These are phyloP conservation scores for Neoarius graeffei DNA, from an alignment of 2,113 vertebrate genomes.

Conservation along the genomic window DNA sequence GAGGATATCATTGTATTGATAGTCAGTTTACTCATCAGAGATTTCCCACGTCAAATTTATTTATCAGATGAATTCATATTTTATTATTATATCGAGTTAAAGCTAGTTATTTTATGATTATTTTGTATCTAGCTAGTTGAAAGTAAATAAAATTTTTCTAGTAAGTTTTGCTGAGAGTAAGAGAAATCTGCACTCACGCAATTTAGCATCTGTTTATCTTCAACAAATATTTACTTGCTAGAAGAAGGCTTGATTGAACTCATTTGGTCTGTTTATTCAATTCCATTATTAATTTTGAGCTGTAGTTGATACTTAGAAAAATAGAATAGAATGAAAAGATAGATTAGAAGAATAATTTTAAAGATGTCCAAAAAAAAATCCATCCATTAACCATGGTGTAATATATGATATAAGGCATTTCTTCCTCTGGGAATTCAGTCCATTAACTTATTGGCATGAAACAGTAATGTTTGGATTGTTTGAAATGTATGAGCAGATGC, in stretches of 20 bases:
- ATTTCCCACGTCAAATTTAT: neutral
- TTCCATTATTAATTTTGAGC: slow-evolving; percentile 4
- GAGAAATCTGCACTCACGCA: neutral
- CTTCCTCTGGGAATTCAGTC: neutral
- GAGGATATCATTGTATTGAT: slow-evolving; percentile 18
- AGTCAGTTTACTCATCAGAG: neutral
- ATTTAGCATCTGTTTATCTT: slow-evolving; percentile 1
- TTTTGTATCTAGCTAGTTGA: neutral
- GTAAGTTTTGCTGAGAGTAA: neutral
- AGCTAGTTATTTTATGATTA: neutral
- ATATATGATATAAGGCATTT: neutral
- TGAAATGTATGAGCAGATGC: neutral
- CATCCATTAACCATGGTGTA: neutral
- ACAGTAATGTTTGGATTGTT: neutral
- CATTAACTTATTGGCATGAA: neutral
- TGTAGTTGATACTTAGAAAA: neutral
- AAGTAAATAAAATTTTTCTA: neutral
- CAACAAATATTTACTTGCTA: slow-evolving; percentile 9
- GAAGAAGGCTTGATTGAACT: neutral
- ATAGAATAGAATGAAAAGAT: neutral
- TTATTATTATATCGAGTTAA: neutral
- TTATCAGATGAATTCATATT: neutral
- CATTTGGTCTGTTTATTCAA: neutral
- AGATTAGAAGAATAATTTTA: neutral
- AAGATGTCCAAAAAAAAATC: neutral